A percentile compares a stretch with the other conserved stretches of the same genome.
Evolutionary conservation across 2,797 vertebrate species (phyloP).

Genomic region (Halcyon badia): DNA sequence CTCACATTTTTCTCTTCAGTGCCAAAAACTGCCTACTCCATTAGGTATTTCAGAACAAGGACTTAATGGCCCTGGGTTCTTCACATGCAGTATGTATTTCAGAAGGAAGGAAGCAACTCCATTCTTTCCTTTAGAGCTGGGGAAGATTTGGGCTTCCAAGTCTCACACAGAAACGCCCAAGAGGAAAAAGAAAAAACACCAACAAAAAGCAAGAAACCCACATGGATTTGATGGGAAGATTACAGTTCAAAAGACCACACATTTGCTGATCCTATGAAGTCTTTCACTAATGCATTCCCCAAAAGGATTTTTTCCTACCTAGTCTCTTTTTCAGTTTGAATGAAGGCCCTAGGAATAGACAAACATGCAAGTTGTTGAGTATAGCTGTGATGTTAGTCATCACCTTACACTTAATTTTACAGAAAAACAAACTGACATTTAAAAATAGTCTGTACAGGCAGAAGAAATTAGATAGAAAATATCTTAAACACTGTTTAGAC

Average conservation of each 20-base stretch:
- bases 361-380: not conserved
- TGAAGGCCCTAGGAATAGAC: not conserved
- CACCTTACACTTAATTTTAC: constrained; percentile 10
- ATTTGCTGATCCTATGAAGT: not conserved
- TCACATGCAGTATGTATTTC: accelerated
- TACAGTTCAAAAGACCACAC: not conserved
- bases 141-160: not conserved
- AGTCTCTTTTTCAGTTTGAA: not conserved
- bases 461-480: constrained; percentile 28
- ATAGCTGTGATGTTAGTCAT: constrained; percentile 37
- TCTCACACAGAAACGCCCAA: not conserved
- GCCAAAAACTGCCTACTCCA: not conserved
- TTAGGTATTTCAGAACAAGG: not conserved
- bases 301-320: not conserved
- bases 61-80: not conserved
- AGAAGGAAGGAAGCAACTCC: not conserved
- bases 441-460: constrained; percentile 2
- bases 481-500: not conserved
- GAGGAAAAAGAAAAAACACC: not conserved
- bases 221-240: not conserved
- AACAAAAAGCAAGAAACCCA: not conserved
- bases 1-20: not conserved
- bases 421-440: constrained; percentile 28
- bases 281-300: not conserved
- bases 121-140: not conserved